Percentiles rank a stretch among this genome's conserved stretches.
These are phyloP conservation scores for Thunnus maccoyii DNA, from an alignment of 2,113 vertebrate species.

Conservation along the genomic window DNA sequence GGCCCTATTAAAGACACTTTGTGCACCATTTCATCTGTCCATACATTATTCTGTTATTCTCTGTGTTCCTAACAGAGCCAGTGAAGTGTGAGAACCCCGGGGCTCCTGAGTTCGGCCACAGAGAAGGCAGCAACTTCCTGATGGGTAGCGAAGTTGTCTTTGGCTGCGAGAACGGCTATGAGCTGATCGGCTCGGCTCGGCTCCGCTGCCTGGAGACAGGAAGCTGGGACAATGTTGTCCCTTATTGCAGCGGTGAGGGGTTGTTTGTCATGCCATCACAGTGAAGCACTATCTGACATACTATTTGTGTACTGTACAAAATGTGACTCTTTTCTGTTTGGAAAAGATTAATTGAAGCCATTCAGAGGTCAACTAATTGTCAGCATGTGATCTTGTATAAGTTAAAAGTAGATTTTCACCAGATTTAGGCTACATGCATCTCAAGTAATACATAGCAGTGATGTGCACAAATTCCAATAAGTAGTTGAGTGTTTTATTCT, in stretches of 20 bases:
- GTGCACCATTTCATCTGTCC: neutral
- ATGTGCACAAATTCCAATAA: too few relatives aligned
- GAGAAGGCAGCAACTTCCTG: slow-evolving; percentile 85
- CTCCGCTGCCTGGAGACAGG: slow-evolving; percentile 89
- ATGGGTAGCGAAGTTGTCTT: slow-evolving; percentile 89
- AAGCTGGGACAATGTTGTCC: slow-evolving; percentile 85
- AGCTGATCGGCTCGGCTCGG: slow-evolving; percentile 83
- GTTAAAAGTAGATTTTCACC: too few relatives aligned
- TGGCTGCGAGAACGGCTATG: slow-evolving; percentile 89
- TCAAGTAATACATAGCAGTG: too few relatives aligned
- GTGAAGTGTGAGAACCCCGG: slow-evolving; percentile 90
- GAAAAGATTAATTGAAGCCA: neutral
- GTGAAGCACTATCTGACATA: neutral
- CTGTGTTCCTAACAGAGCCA: slow-evolving; percentile 84
- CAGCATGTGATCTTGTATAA: too few relatives aligned
- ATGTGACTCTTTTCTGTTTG: neutral
- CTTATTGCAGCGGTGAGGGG: slow-evolving; percentile 90
- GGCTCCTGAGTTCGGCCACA: slow-evolving; percentile 88
- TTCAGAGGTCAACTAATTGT: neutral
- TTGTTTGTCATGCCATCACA: neutral
- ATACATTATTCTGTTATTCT: too few relatives aligned
- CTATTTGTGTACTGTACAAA: neutral
- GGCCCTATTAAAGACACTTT: neutral
- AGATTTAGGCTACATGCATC: too few relatives aligned
- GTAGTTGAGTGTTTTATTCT: too few relatives aligned